phyloP scores from a whole-genome alignment of 2,113 vertebrate species.

The Thymallus thymallus region DNA sequence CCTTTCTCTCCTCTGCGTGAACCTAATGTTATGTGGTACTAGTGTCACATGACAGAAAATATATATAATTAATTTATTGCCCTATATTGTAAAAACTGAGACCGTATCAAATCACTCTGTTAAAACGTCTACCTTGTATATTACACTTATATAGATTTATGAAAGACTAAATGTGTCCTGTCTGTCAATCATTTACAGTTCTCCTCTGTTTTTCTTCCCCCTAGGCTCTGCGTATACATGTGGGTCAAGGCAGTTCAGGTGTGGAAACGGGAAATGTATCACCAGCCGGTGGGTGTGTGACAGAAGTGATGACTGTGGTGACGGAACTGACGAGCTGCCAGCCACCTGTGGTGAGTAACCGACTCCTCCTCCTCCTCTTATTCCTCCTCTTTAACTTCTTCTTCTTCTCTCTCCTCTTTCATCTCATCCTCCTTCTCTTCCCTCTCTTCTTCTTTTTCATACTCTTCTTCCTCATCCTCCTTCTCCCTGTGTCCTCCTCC shows the following conservation, averaged over 20 bases:
- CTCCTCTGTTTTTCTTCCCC: background rate
- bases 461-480: background rate
- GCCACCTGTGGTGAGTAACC: background rate
- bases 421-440: no score
- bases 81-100: background rate
- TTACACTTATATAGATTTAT: no score
- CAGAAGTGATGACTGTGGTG: conserved; percentile 71
- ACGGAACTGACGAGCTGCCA: conserved; percentile 76
- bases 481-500: no score
- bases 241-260: background rate
- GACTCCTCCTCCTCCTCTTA: background rate
- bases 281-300: background rate
- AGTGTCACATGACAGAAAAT: background rate
- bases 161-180: background rate
- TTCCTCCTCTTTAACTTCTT: background rate
- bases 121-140: no score
- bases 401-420: no score
- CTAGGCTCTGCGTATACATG: background rate
- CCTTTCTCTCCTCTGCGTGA: background rate
- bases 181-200: background rate
- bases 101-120: background rate
- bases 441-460: background rate
- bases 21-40: background rate
- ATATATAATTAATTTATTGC: background rate
- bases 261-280: background rate